Evolutionary conservation across 2,888 invertebrate genomes (phyloP).

Genomic region (Drosophila prolongata): DNA sequence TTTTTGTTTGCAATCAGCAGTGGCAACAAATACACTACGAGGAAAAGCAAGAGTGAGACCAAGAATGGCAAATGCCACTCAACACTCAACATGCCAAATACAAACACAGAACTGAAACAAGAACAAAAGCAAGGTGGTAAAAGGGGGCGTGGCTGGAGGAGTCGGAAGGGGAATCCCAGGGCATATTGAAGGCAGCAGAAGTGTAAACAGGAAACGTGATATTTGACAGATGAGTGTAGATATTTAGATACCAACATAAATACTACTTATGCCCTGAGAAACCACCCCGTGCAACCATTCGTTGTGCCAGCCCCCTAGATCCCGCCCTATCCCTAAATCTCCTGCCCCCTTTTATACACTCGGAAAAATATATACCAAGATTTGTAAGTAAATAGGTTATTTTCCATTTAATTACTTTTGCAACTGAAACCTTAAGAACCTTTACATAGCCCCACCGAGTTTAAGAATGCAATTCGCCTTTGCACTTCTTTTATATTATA

Average conservation of each 20-base stretch:
- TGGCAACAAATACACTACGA: conserved; percentile 14
- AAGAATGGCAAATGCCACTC: conserved; percentile 52
- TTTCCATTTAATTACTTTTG: too few relatives aligned
- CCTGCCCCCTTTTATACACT: not conserved
- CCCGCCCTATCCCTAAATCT: not conserved
- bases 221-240: conserved; percentile 79
- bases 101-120: conserved; percentile 56
- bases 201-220: conserved; percentile 79
- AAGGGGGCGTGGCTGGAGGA: not conserved
- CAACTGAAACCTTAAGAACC: too few relatives aligned
- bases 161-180: conserved; percentile 14
- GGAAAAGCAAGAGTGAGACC: conserved; percentile 12
- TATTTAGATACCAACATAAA: conserved; percentile 79
- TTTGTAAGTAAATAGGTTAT: too few relatives aligned
- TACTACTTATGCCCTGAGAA: conserved; percentile 65
- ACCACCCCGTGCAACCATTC: conserved; percentile 15
- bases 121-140: conserved; percentile 4
- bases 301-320: too few relatives aligned
- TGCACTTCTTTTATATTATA: too few relatives aligned
- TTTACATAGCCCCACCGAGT: too few relatives aligned
- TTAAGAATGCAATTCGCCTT: too few relatives aligned
- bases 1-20: conserved; percentile 54
- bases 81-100: conserved; percentile 68
- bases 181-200: conserved; percentile 43
- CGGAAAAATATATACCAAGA: not conserved